phyloP scores from a whole-genome alignment of 2,113 vertebrate genomes.

The Scomber japonicus region DNA sequence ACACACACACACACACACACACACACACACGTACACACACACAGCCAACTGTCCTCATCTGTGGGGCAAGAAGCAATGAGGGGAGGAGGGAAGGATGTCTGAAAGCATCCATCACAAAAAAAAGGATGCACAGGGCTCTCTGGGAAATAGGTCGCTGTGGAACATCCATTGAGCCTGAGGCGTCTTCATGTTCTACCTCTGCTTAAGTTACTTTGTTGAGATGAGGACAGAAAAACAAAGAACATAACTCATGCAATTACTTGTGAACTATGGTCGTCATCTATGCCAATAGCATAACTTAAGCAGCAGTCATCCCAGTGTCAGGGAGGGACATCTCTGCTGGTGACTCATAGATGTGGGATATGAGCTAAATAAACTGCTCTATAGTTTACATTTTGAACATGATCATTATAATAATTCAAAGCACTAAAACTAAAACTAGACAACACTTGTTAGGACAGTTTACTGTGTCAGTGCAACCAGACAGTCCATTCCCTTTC shows the following conservation, averaged over 20 bases:
- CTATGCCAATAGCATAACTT: background rate
- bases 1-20: constrained; percentile 12
- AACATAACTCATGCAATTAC: background rate
- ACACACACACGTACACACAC: constrained; percentile 23
- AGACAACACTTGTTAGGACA: too few species aligned
- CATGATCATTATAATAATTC: too few species aligned
- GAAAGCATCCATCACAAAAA: constrained; percentile 68
- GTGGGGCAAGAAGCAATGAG: constrained; percentile 9
- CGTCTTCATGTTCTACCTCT: constrained; percentile 33
- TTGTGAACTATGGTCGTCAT: background rate
- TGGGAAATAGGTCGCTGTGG: constrained; percentile 69
- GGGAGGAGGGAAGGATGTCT: constrained; percentile 53
- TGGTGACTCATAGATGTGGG: background rate
- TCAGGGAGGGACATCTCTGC: too few species aligned
- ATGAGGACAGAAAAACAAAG: constrained; percentile 10
- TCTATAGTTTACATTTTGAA: background rate
- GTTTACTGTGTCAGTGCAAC: too few species aligned
- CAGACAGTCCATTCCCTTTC: too few species aligned
- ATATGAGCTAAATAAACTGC: background rate
- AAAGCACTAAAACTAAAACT: too few species aligned
- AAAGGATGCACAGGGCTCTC: constrained; percentile 30
- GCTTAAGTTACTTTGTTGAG: constrained; percentile 30
- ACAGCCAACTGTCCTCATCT: constrained; percentile 25
- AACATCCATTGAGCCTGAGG: constrained; percentile 52
- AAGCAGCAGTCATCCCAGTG: background rate